phyloP scores from a whole-genome alignment of 2,888 invertebrate genomes.

The Eupeodes luniger region DNA sequence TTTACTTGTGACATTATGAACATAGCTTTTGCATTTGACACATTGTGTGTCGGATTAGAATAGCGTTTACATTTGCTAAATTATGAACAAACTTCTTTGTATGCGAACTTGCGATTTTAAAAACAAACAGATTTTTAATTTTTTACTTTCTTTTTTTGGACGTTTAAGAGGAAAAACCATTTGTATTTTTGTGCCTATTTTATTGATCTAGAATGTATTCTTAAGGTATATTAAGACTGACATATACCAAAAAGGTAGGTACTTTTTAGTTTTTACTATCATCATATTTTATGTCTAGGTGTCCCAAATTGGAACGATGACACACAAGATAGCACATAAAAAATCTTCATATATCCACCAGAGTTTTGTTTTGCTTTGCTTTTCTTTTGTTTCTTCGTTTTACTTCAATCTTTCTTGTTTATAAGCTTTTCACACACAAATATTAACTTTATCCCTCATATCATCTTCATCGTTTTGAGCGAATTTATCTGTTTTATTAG shows the following conservation, averaged over 20 bases:
- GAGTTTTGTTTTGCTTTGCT: neutral
- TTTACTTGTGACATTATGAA: too few relatives aligned
- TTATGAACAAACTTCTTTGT: too few relatives aligned
- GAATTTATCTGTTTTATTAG: conserved; percentile 17
- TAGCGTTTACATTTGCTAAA: too few relatives aligned
- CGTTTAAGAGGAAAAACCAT: too few relatives aligned
- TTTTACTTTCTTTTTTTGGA: too few relatives aligned
- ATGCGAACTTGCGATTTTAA: too few relatives aligned
- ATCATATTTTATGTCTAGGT: conserved; percentile 41
- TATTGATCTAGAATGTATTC: too few relatives aligned
- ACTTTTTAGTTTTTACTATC: conserved; percentile 2
- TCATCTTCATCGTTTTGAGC: conserved; percentile 12
- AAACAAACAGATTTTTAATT: too few relatives aligned
- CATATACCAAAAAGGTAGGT: neutral
- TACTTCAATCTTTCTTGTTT: conserved; percentile 1
- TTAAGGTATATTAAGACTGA: neutral
- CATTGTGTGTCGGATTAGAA: too few relatives aligned
- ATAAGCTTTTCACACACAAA: conserved; percentile 25
- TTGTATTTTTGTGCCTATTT: too few relatives aligned
- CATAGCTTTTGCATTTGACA: too few relatives aligned
- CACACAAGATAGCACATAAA: conserved; percentile 27
- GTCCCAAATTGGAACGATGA: conserved; percentile 63
- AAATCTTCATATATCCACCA: conserved; percentile 23
- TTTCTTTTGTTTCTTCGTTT: neutral
- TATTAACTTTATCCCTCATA: conserved; percentile 18